Percentiles rank a stretch among this genome's conserved stretches.
These are phyloP conservation scores for Laupala kohalensis DNA, from an alignment of 1,140 invertebrate species.

Conservation along the genomic window DNA sequence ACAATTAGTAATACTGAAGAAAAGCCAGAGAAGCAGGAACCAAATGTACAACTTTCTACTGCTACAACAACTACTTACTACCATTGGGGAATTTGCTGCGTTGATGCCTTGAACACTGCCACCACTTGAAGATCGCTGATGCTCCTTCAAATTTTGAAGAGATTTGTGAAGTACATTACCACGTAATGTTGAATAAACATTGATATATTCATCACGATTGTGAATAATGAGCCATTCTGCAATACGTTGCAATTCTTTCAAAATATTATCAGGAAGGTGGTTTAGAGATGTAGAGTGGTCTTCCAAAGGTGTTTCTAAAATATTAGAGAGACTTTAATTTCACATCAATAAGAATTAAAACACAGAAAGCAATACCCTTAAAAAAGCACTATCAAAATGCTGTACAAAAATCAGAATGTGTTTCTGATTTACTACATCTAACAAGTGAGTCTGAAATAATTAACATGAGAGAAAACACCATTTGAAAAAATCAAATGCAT, in stretches of 20 bases:
- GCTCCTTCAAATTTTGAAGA: slow-evolving; percentile 62
- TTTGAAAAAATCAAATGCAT: too few species aligned
- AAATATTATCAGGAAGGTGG: slow-evolving; percentile 45
- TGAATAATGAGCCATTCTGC: slow-evolving; percentile 73
- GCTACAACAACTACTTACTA: slow-evolving; percentile 17
- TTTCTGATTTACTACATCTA: too few species aligned
- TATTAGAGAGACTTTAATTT: too few species aligned
- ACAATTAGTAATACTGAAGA: too few species aligned
- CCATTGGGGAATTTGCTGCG: slow-evolving; percentile 21
- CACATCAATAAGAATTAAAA: too few species aligned
- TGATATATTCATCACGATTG: slow-evolving; percentile 61
- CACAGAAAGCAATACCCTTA: too few species aligned
- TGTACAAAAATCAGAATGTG: too few species aligned
- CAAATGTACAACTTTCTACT: not conserved
- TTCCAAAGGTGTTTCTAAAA: slow-evolving; percentile 31
- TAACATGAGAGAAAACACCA: too few species aligned
- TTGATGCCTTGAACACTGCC: slow-evolving; percentile 36
- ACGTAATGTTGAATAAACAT: slow-evolving; percentile 65
- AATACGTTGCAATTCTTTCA: slow-evolving; percentile 61
- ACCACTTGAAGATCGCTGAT: slow-evolving; percentile 62
- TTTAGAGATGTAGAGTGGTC: slow-evolving; percentile 33
- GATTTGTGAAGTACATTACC: slow-evolving; percentile 63
- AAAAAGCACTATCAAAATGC: too few species aligned
- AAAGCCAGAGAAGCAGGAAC: too few species aligned
- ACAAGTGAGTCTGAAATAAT: too few species aligned